These are phyloP conservation scores for Drosophila melanica DNA, from an alignment of 1,140 invertebrate genomes.

Conservation along the genomic window DNA sequence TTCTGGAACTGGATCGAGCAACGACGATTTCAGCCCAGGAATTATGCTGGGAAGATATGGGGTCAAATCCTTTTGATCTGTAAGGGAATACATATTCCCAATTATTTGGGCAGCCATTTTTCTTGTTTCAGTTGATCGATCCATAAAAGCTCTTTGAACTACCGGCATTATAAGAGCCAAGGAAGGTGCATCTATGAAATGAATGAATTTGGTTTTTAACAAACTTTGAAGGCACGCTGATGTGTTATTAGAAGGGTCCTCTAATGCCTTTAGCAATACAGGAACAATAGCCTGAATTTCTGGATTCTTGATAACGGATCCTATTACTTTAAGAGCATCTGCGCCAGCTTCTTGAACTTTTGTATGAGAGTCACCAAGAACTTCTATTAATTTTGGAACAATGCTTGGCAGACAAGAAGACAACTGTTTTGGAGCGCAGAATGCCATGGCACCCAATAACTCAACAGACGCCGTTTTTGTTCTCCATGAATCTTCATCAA, in stretches of 20 bases:
- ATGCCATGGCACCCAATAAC: constrained; percentile 98
- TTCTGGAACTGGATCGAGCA: constrained; percentile 99
- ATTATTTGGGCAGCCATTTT: constrained; percentile 99
- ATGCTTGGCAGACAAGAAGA: constrained; percentile 99
- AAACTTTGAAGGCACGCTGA: constrained; percentile 95
- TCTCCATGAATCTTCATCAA: constrained; percentile 99
- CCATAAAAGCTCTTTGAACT: constrained; percentile 97
- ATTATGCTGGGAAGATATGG: constrained; percentile 99
- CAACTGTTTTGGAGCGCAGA: constrained; percentile 98
- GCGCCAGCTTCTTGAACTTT: constrained; percentile 99
- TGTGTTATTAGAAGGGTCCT: constrained; percentile 98
- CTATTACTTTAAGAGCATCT: constrained; percentile 97
- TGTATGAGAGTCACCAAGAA: constrained; percentile 98
- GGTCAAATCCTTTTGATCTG: constrained; percentile 98
- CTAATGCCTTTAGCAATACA: constrained; percentile 94
- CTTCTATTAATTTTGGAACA: constrained; percentile 99
- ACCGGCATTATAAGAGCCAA: constrained; percentile 99
- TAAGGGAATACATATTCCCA: constrained; percentile 99
- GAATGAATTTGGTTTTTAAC: constrained; percentile 98
- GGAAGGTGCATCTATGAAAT: constrained; percentile 99
- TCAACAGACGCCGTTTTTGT: constrained; percentile 99
- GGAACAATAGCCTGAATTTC: constrained; percentile 99
- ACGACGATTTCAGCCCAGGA: constrained; percentile 97
- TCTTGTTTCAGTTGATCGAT: constrained; percentile 97
- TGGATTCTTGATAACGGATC: constrained; percentile 98